These are phyloP conservation scores for Gisinianus flammeolus DNA, from an alignment of 2,888 invertebrate species.

Conservation along the genomic window DNA sequence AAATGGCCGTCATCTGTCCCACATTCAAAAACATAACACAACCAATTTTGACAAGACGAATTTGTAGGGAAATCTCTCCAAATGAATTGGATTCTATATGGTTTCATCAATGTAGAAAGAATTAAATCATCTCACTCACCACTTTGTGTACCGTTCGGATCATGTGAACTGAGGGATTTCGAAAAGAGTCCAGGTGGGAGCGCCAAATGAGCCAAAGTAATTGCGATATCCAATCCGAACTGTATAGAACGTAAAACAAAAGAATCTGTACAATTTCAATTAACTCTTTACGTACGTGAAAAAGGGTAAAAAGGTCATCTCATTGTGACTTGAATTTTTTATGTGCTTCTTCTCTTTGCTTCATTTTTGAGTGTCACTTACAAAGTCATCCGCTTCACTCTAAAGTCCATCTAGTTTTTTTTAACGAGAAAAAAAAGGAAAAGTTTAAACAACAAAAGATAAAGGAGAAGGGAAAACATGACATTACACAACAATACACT, in stretches of 20 bases:
- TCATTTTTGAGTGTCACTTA: conserved; percentile 6
- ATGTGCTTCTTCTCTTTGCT: not conserved
- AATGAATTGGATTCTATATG: not conserved
- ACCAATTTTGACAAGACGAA: not conserved
- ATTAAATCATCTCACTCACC: not conserved
- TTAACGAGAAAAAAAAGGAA: too few relatives aligned
- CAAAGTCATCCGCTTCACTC: conserved; percentile 12
- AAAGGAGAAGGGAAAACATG: too few relatives aligned
- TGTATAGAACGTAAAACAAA: not conserved
- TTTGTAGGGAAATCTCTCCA: too few relatives aligned
- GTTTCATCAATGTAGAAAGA: not conserved
- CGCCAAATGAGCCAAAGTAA: conserved; percentile 29
- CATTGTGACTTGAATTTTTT: not conserved
- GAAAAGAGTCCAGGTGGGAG: conserved; percentile 19
- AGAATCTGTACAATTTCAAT: too few relatives aligned
- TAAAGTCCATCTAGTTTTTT: not conserved
- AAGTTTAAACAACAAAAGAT: too few relatives aligned
- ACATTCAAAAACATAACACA: not conserved
- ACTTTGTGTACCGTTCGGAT: conserved; percentile 37
- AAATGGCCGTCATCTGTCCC: conserved; percentile 78
- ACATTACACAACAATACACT: too few relatives aligned
- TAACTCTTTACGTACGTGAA: too few relatives aligned
- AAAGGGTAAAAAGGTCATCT: not conserved
- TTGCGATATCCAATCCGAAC: conserved; percentile 19
- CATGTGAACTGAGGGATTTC: conserved; percentile 33